Evolutionary conservation across 1,140 invertebrate species (phyloP).

Genomic region (Dolichoris vasculosae): DNA sequence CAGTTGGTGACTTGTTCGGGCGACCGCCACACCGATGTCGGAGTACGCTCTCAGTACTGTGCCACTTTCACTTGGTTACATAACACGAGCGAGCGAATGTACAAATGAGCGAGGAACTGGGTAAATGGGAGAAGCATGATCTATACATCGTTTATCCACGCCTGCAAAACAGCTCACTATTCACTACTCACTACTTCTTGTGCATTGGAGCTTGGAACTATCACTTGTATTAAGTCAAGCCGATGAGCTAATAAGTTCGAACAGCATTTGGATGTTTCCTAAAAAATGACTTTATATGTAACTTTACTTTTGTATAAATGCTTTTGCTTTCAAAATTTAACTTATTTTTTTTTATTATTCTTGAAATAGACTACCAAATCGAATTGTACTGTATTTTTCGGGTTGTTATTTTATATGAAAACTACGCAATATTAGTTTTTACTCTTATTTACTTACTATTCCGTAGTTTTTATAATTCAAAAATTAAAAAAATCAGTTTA

Average conservation of each 20-base stretch:
- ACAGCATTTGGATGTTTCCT: not conserved
- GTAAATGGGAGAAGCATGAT: constrained; percentile 74
- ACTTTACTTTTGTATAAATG: too few species aligned
- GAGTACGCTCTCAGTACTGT: constrained; percentile 65
- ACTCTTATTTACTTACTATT: too few species aligned
- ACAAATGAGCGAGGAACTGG: constrained; percentile 66
- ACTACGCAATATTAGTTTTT: too few species aligned
- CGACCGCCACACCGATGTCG: not conserved
- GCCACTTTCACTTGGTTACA: constrained; percentile 75
- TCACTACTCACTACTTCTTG: not conserved
- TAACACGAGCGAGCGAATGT: constrained; percentile 63
- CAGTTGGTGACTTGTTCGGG: not conserved
- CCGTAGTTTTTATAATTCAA: too few species aligned
- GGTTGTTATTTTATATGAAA: too few species aligned
- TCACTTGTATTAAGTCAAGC: not conserved
- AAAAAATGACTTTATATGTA: too few species aligned
- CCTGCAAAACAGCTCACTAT: not conserved
- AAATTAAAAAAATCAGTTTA: too few species aligned
- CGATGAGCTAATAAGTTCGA: not conserved
- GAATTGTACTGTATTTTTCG: too few species aligned
- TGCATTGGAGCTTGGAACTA: not conserved
- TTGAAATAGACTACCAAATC: too few species aligned
- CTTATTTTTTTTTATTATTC: too few species aligned
- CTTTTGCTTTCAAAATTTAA: too few species aligned
- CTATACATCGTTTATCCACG: constrained; percentile 60